phyloP scores from a whole-genome alignment of 2,113 vertebrate genomes.

The Acrocephalus arundinaceus region DNA sequence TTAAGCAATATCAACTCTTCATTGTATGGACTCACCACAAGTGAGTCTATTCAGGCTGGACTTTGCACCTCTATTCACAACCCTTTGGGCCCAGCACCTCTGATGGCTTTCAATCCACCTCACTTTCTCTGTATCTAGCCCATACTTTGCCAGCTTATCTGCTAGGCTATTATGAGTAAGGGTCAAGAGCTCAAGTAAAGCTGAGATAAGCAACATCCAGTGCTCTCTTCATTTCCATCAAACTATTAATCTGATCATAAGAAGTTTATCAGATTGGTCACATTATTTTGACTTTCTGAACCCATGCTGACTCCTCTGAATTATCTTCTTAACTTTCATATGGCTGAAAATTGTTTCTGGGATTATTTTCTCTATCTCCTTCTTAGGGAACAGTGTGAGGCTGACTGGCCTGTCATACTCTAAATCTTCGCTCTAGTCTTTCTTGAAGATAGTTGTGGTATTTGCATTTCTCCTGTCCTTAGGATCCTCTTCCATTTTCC shows the following conservation, averaged over 20 bases:
- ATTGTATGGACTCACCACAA: background rate
- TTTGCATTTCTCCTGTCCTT: background rate
- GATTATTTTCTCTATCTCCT: background rate
- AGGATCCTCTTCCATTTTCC: background rate
- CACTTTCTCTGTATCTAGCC: background rate
- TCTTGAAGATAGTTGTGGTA: background rate
- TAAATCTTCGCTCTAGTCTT: background rate
- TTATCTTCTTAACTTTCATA: background rate
- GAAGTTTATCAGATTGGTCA: background rate
- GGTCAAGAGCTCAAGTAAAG: background rate
- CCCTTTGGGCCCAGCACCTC: background rate
- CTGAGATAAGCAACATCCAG: background rate
- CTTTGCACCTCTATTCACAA: background rate
- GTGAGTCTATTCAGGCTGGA: background rate
- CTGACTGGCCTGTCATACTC: background rate
- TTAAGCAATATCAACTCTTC: background rate
- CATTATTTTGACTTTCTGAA: background rate
- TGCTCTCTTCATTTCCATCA: background rate
- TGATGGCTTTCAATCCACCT: background rate
- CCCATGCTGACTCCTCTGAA: background rate
- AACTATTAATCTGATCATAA: background rate
- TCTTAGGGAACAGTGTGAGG: background rate
- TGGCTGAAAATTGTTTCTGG: background rate
- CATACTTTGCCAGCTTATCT: background rate
- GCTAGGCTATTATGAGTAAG: background rate